Evolutionary conservation across 1,140 invertebrate species (phyloP).

Genomic region (Aphidius ervi): DNA sequence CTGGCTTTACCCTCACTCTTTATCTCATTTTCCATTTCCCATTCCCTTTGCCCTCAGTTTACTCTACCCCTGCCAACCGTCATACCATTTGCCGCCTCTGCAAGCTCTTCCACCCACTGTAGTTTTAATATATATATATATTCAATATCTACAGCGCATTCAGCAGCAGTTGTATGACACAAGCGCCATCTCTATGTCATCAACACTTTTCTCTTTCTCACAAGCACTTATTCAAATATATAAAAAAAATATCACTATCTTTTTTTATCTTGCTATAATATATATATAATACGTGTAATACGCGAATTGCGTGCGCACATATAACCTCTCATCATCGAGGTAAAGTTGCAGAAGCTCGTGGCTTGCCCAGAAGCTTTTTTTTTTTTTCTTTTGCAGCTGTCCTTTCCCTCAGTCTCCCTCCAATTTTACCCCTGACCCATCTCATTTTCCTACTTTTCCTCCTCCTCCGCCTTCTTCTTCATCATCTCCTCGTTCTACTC

Average conservation of each 20-base stretch:
- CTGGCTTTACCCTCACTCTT: constrained; percentile 15
- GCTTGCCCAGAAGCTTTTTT: constrained; percentile 24
- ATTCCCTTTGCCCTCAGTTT: background rate
- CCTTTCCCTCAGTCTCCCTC: constrained; percentile 4
- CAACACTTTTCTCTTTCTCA: background rate
- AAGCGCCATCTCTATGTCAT: background rate
- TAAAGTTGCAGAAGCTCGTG: constrained; percentile 28
- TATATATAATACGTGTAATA: background rate
- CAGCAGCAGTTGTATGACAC: no score
- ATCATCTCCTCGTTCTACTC: no score
- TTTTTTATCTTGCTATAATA: no score
- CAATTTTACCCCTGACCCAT: no score
- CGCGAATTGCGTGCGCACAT: constrained; percentile 12
- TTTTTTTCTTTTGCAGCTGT: constrained; percentile 12
- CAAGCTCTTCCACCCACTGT: no score
- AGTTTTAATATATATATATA: no score
- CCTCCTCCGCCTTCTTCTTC: background rate
- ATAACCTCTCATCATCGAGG: constrained; percentile 15
- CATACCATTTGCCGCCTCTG: background rate
- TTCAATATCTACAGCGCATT: no score
- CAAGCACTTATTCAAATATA: background rate
- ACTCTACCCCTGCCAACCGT: constrained; percentile 7
- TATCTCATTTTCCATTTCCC: background rate
- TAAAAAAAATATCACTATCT: no score
- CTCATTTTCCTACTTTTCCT: background rate